Conservation (phyloP, 2,797 vertebrate species). For the Gouania willdenowi region DNA sequence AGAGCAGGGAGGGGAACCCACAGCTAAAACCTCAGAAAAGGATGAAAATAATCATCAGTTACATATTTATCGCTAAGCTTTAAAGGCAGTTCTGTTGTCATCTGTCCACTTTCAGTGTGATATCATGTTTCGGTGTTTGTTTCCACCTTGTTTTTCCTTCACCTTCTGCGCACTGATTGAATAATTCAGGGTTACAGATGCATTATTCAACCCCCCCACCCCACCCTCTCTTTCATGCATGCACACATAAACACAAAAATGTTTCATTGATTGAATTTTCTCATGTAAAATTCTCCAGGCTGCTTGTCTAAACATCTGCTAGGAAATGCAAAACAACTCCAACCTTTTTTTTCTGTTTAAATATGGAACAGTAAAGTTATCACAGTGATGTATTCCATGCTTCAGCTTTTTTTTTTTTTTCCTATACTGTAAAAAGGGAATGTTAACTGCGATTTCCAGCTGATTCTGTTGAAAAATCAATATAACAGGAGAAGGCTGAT, state of each 20-base stretch:
- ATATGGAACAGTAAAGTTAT: too few species aligned
- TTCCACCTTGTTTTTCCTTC: conserved; percentile 8
- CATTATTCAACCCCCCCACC: conserved; percentile 46
- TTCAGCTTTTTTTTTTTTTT: too few species aligned
- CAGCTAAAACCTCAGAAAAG: conserved; percentile 9
- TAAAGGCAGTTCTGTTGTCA: conserved; percentile 16
- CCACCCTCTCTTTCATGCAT: background rate
- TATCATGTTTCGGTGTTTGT: conserved; percentile 22
- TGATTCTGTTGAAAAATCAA: too few species aligned
- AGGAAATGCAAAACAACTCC: too few species aligned
- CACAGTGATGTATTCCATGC: too few species aligned
- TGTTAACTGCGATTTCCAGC: too few species aligned
- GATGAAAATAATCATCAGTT: conserved; percentile 40
- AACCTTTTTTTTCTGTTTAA: too few species aligned
- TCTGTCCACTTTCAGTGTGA: conserved; percentile 8
- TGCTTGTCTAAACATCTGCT: too few species aligned
- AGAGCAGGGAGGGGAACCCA: conserved; percentile 30
- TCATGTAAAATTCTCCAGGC: background rate
- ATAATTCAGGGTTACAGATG: conserved; percentile 49
- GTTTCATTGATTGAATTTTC: conserved; percentile 17
- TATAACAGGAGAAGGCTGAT: too few species aligned
- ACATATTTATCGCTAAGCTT: conserved; percentile 34
- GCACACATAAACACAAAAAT: background rate
- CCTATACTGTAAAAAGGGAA: too few species aligned
- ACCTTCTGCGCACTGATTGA: conserved; percentile 39